Evolutionary conservation across 2,797 vertebrate species (phyloP).

Genomic region (Poeciliopsis turneri): DNA sequence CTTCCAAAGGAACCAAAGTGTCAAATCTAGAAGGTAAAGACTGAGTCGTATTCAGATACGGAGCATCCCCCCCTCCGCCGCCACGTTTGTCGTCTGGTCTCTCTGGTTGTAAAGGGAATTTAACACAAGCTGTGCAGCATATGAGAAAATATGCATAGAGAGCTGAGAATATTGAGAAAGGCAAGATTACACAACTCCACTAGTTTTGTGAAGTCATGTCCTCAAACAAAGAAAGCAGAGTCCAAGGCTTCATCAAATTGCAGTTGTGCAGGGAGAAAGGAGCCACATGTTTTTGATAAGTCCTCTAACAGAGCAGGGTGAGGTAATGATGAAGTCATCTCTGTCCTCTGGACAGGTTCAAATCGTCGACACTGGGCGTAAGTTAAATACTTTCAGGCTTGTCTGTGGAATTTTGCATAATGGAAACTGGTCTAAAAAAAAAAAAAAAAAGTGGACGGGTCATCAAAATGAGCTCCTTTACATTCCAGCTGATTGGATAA

Average conservation of each 20-base stretch:
- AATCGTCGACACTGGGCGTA: conserved; percentile 55
- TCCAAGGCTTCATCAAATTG: conserved; percentile 65
- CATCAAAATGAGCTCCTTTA: neutral
- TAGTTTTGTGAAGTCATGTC: conserved; percentile 42
- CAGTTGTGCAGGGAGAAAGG: conserved; percentile 44
- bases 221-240: conserved; percentile 68
- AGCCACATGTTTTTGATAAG: conserved; percentile 81
- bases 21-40: neutral
- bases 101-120: conserved; percentile 22
- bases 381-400: conserved; percentile 44
- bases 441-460: neutral
- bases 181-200: conserved; percentile 47
- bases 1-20: neutral
- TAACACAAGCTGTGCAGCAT: conserved; percentile 2
- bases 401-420: neutral
- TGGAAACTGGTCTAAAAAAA: neutral
- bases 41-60: conserved; percentile 5
- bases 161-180: conserved; percentile 65
- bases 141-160: conserved; percentile 38
- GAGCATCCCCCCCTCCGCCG: neutral
- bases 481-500: neutral
- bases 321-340: conserved; percentile 82
- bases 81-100: conserved; percentile 28
- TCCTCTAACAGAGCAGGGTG: conserved; percentile 69
- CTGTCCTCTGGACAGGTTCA: conserved; percentile 78